phyloP scores from a whole-genome alignment of 2,113 vertebrate genomes.

The Gambusia holbrooki region DNA sequence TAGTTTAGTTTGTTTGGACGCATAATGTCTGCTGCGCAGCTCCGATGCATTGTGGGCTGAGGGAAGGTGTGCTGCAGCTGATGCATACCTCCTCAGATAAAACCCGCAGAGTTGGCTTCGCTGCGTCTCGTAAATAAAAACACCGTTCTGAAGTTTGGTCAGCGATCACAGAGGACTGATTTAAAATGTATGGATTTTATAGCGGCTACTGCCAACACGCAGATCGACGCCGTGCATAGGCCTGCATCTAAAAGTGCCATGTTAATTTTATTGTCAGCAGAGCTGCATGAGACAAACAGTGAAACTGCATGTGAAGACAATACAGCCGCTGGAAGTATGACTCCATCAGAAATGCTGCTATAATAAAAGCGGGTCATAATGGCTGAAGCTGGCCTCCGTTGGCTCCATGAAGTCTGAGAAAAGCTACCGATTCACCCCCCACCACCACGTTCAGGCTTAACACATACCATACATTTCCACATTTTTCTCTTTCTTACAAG shows the following conservation, averaged over 20 bases:
- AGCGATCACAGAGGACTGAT: too few relatives aligned
- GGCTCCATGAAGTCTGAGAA: constrained; percentile 50
- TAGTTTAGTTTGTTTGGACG: neutral
- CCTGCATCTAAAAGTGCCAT: neutral
- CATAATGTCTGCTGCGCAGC: neutral
- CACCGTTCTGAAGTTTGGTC: too few relatives aligned
- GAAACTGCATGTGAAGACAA: neutral
- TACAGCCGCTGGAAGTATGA: neutral
- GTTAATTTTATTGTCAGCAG: neutral
- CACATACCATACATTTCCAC: too few relatives aligned
- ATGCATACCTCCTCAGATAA: neutral
- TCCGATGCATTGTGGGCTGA: neutral
- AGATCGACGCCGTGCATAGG: neutral
- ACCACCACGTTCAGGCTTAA: neutral
- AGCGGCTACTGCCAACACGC: neutral
- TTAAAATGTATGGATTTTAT: too few relatives aligned
- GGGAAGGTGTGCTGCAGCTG: neutral
- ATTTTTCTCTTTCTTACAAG: neutral
- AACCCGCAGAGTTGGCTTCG: neutral
- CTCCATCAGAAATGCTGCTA: constrained; percentile 13
- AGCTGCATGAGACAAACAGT: neutral
- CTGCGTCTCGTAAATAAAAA: neutral
- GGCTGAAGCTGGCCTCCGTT: constrained; percentile 32
- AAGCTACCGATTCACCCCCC: constrained; percentile 11
- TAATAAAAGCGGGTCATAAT: neutral